Evolutionary conservation across 2,888 invertebrate genomes (phyloP).

Genomic region (Microplitis deprimator): DNA sequence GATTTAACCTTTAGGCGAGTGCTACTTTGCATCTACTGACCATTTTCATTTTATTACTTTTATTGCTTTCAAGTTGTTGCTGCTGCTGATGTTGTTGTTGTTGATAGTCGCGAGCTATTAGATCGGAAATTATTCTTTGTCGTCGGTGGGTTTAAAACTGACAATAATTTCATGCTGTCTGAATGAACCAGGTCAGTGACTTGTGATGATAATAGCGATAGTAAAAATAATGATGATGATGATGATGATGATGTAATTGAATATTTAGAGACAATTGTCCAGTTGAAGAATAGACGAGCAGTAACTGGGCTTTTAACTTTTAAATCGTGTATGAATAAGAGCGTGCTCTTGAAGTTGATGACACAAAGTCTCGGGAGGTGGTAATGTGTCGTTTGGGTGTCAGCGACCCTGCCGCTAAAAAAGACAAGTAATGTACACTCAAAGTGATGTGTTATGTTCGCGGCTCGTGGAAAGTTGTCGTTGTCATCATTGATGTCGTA

Average conservation of each 20-base stretch:
- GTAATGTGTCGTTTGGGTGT: conserved; percentile 39
- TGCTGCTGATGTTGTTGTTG: not conserved
- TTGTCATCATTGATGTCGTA: not conserved
- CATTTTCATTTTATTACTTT: not conserved
- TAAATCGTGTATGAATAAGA: not conserved
- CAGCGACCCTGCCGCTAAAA: conserved; percentile 36
- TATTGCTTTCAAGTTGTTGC: not conserved
- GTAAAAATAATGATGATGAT: not conserved
- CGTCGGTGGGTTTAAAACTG: too few species aligned
- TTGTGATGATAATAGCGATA: too few species aligned
- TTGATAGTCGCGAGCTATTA: too few species aligned
- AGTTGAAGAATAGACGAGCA: not conserved
- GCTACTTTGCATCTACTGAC: conserved; percentile 4
- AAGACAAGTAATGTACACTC: conserved; percentile 10
- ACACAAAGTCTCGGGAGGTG: not conserved
- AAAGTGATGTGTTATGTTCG: conserved; percentile 9
- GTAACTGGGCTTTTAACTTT: not conserved
- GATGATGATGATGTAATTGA: not conserved
- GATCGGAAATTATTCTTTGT: too few species aligned
- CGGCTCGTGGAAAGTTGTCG: not conserved
- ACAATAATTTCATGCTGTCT: too few species aligned
- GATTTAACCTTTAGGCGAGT: conserved; percentile 20
- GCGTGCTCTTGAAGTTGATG: not conserved
- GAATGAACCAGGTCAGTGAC: too few species aligned
- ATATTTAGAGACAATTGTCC: not conserved